phyloP scores from a whole-genome alignment of 1,140 invertebrate genomes.

The Bombus cullumanus region DNA sequence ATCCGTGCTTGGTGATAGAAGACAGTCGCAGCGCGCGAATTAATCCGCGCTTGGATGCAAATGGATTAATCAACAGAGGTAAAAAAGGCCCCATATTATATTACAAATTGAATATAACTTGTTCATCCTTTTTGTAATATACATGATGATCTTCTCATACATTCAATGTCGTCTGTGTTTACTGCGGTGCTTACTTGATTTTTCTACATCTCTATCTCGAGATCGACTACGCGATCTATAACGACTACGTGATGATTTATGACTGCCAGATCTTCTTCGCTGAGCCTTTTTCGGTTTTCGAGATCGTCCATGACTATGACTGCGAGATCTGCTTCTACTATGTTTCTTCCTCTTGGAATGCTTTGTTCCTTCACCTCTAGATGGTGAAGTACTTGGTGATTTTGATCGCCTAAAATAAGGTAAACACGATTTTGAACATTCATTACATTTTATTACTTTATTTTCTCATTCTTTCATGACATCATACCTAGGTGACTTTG shows the following conservation, averaged over 20 bases:
- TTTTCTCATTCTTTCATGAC: neutral
- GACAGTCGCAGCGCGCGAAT: too few species aligned
- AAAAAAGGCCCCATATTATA: conserved; percentile 43
- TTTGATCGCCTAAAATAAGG: conserved; percentile 77
- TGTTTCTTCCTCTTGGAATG: conserved; percentile 82
- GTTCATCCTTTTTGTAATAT: neutral
- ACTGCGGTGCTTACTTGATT: conserved; percentile 78
- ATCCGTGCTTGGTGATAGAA: too few species aligned
- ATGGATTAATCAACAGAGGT: neutral
- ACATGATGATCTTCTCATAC: neutral
- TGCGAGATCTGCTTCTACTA: conserved; percentile 83
- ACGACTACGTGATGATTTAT: conserved; percentile 82
- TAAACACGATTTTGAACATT: neutral
- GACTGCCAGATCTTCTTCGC: conserved; percentile 80
- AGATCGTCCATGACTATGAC: conserved; percentile 82
- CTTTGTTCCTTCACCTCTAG: conserved; percentile 75
- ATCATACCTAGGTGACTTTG: conserved; percentile 79
- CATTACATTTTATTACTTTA: neutral
- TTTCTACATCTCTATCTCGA: conserved; percentile 79
- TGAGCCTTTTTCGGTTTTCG: conserved; percentile 81
- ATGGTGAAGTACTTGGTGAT: conserved; percentile 76
- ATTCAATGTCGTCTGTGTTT: conserved; percentile 77
- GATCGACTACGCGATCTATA: conserved; percentile 84
- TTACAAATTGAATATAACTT: conserved; percentile 41
- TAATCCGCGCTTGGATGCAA: too few species aligned